A percentile compares a stretch with the other conserved stretches of the same genome.
Evolutionary conservation across 2,113 vertebrate genomes (phyloP).

Genomic region (Pelvicachromis taeniatus): DNA sequence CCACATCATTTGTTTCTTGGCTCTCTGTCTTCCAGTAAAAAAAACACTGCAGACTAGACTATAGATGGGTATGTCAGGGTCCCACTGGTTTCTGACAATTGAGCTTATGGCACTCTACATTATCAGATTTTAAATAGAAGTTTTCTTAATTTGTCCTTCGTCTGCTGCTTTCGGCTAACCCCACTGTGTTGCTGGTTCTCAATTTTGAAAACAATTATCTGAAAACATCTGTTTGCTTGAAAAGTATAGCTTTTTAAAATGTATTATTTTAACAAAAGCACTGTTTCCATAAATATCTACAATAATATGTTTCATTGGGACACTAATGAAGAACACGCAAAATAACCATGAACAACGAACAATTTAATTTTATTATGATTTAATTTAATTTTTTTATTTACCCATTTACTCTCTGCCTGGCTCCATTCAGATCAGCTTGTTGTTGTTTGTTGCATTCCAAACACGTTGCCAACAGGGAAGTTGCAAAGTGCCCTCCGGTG

Average conservation of each 20-base stretch:
- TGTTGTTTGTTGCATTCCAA: background rate
- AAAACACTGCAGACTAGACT: background rate
- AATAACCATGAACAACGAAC: background rate
- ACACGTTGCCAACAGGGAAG: background rate
- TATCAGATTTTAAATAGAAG: background rate
- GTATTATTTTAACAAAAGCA: background rate
- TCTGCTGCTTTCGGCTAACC: background rate
- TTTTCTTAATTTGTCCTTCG: background rate
- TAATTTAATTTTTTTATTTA: background rate
- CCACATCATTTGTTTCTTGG: background rate
- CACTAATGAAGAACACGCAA: background rate
- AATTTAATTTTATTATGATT: background rate
- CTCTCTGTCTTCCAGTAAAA: background rate
- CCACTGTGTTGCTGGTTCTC: background rate
- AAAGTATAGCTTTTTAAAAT: background rate
- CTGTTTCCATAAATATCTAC: background rate
- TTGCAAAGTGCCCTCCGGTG: background rate
- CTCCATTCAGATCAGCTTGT: background rate
- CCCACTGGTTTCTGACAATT: background rate
- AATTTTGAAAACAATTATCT: background rate
- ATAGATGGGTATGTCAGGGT: background rate
- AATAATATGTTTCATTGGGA: background rate
- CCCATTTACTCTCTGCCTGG: accelerated
- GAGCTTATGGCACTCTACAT: background rate
- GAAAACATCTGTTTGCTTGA: background rate